Conservation (phyloP, 2,113 vertebrate genomes). For the Calypte anna region DNA sequence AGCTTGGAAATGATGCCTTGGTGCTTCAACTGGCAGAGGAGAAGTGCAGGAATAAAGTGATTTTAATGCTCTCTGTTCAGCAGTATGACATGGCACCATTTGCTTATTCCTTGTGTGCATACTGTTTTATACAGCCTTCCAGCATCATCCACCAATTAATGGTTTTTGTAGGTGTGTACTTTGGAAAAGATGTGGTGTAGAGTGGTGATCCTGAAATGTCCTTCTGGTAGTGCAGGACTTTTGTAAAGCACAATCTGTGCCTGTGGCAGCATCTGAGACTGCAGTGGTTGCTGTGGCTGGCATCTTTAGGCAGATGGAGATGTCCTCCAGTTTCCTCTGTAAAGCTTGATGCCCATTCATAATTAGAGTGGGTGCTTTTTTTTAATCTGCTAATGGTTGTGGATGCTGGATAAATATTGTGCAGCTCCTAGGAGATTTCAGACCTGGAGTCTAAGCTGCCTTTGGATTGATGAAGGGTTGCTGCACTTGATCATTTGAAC, state of each 20-base stretch:
- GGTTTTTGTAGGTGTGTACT: neutral
- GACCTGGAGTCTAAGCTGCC: neutral
- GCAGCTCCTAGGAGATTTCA: accelerated
- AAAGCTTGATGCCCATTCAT: neutral
- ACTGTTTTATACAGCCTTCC: neutral
- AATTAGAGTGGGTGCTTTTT: neutral
- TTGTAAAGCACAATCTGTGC: neutral
- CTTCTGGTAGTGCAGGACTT: neutral
- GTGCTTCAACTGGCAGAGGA: neutral
- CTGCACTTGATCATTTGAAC: neutral
- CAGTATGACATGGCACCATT: accelerated
- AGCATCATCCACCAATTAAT: neutral
- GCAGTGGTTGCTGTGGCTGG: neutral
- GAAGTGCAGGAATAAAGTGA: neutral
- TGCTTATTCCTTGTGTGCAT: neutral
- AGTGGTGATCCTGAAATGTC: neutral
- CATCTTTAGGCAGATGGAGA: neutral
- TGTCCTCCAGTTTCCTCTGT: neutral
- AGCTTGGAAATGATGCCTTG: neutral
- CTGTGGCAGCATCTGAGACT: neutral
- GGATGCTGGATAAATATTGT: neutral
- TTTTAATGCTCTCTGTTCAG: neutral
- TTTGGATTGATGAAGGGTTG: neutral
- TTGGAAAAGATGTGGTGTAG: neutral
- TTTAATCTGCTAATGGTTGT: neutral